Conservation (phyloP, 2,888 invertebrate genomes). For the Apamea crenata region DNA sequence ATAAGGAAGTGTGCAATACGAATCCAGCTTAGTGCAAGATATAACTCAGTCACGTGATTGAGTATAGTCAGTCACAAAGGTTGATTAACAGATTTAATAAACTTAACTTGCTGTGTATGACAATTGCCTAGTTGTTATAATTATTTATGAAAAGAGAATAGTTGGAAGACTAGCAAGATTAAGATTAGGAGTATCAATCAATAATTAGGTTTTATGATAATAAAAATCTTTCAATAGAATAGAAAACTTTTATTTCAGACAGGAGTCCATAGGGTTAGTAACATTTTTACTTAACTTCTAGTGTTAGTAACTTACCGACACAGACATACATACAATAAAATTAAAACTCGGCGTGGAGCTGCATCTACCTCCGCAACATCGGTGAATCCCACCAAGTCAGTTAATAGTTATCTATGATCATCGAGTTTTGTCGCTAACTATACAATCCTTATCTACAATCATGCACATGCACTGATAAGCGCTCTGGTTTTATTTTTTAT, state of each 20-base stretch:
- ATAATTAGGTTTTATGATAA: not conserved
- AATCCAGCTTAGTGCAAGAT: slow-evolving; percentile 2
- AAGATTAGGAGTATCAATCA: not conserved
- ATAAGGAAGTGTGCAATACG: slow-evolving; percentile 22
- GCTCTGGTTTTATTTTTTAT: not conserved
- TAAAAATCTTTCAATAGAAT: not conserved
- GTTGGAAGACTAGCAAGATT: not conserved
- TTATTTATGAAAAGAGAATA: not conserved
- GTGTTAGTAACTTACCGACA: too few relatives aligned
- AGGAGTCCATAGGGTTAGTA: too few relatives aligned
- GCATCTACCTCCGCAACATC: too few relatives aligned
- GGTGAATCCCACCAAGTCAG: too few relatives aligned
- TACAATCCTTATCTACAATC: slow-evolving; percentile 17
- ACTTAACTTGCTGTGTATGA: not conserved
- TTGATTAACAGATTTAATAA: not conserved
- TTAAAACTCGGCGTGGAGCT: too few relatives aligned
- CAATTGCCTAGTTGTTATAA: not conserved
- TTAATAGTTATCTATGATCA: too few relatives aligned
- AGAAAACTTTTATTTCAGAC: too few relatives aligned
- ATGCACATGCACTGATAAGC: slow-evolving; percentile 6
- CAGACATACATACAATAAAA: too few relatives aligned
- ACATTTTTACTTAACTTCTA: too few relatives aligned
- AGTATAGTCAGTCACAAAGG: not conserved
- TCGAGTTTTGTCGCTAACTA: not conserved
- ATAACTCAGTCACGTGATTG: slow-evolving; percentile 6